A percentile compares a stretch with the other conserved stretches of the same genome.
phyloP scores from a whole-genome alignment of 2,888 invertebrate genomes.

The Spatulosminthurus flaviceps region DNA sequence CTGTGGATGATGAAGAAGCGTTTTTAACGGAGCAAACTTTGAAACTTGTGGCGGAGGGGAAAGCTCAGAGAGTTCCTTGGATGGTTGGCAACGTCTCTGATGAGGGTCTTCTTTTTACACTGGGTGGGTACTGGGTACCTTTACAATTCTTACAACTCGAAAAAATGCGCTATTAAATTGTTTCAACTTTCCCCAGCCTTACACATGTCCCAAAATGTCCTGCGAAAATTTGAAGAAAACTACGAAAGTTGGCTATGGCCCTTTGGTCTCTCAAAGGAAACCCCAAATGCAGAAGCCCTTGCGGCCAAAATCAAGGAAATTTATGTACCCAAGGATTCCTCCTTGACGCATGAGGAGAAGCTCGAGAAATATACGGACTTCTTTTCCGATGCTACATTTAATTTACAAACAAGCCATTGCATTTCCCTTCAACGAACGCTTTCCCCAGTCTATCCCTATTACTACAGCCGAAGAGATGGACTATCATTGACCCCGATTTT shows the following conservation, averaged over 20 bases:
- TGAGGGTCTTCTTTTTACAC: background rate
- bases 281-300: background rate
- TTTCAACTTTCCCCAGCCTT: no score
- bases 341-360: background rate
- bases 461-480: background rate
- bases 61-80: background rate
- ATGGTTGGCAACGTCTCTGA: background rate
- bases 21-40: background rate
- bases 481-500: background rate
- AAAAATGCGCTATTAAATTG: no score
- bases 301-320: background rate
- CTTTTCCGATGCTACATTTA: background rate
- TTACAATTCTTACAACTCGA: background rate
- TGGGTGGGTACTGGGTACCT: background rate
- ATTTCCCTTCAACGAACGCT: background rate
- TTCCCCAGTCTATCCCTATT: background rate
- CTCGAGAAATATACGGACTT: background rate
- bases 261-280: background rate
- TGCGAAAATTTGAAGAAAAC: no score
- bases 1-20: no score
- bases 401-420: background rate
- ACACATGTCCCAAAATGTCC: no score
- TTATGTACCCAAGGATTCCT: background rate
- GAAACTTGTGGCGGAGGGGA: background rate
- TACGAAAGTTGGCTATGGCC: background rate